These are phyloP conservation scores for Meleagris gallopavo DNA, from an alignment of 2,113 vertebrate species.

Conservation along the genomic window DNA sequence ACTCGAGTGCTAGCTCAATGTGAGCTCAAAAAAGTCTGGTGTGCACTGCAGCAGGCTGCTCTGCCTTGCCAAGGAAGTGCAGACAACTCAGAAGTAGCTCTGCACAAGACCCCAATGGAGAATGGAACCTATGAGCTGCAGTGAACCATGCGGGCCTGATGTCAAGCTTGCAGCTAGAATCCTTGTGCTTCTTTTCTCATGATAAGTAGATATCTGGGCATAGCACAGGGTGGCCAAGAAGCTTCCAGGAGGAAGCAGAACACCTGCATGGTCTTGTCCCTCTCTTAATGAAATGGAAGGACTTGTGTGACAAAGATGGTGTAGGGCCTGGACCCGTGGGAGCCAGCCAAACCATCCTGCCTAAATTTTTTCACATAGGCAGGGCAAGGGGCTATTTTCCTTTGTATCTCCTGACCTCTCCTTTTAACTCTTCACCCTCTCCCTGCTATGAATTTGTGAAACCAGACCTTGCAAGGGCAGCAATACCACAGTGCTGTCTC, in stretches of 20 bases:
- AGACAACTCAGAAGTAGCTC: background rate
- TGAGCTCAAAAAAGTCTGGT: background rate
- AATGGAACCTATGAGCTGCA: background rate
- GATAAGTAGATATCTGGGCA: background rate
- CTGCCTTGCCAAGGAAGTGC: background rate
- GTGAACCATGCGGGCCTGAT: background rate
- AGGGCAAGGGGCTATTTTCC: background rate
- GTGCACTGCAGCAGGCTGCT: background rate
- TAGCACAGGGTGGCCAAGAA: fast-evolving
- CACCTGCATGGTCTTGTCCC: background rate
- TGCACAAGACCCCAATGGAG: background rate
- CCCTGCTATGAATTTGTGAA: background rate
- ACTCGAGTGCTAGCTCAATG: background rate
- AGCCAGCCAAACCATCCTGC: background rate
- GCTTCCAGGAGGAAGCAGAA: background rate
- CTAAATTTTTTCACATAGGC: background rate
- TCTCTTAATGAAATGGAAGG: background rate
- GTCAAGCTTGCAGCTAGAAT: background rate
- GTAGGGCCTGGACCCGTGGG: fast-evolving
- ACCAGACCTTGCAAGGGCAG: background rate
- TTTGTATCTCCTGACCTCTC: background rate
- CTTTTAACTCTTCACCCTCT: background rate
- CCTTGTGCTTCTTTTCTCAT: background rate
- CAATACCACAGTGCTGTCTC: fast-evolving
- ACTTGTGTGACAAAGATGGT: fast-evolving